A percentile compares a stretch with the other conserved stretches of the same genome.
Conservation (phyloP, 2,797 vertebrate species). For the Australoheros facetus region DNA sequence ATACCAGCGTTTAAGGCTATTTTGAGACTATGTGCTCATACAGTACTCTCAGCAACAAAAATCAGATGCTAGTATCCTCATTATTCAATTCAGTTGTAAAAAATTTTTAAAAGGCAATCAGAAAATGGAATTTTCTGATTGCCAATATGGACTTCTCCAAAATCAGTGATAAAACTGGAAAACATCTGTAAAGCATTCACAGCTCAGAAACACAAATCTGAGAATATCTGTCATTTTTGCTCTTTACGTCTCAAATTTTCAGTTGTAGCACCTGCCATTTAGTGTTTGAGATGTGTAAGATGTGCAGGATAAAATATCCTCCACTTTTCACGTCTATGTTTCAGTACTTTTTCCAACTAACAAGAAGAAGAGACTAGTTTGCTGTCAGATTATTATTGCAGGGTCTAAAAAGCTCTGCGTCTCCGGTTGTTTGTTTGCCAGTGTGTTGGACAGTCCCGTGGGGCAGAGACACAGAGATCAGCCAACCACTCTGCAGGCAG, state of each 20-base stretch:
- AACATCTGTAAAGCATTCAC: not conserved
- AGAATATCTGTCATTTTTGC: not conserved
- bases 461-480: conserved; percentile 46
- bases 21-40: not conserved
- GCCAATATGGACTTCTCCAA: no score
- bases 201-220: not conserved
- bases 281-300: not conserved
- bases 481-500: conserved; percentile 43
- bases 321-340: not conserved
- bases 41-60: no score
- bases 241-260: not conserved
- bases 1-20: not conserved
- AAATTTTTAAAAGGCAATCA: no score
- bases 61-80: no score
- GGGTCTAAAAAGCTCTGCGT: not conserved
- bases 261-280: not conserved
- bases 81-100: no score
- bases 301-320: not conserved
- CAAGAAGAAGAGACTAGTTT: not conserved
- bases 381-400: not conserved
- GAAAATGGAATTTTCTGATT: no score
- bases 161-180: not conserved
- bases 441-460: not conserved
- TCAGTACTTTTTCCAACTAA: accelerated
- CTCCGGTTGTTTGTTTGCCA: not conserved